Base-by-base conservation (phyloP, 92 coral and sea anemone species). In the Heliopora coerulea region DNA sequence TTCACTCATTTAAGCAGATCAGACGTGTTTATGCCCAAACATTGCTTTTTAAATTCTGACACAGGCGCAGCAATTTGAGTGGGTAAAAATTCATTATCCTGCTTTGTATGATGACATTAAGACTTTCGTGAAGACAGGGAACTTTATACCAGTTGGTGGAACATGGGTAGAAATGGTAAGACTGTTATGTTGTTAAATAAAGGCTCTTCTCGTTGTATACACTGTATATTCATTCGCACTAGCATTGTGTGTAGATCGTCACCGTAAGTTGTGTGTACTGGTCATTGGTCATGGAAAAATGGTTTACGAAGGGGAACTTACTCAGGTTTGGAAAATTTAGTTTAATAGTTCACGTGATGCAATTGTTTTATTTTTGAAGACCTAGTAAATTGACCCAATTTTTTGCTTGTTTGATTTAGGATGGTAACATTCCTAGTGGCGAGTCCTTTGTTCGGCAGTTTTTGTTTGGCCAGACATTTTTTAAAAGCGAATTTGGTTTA, bases 111-210 rank as follows among this genome's bases (percentile, higher is more conserved):
- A 82, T 29, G 98, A 93, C 49, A 85, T 93, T 49, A 88, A 83
- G 67, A 72, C 62, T 40, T 91, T 82, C 46, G 91, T 68, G n/a
- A 81, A 79, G 19, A 87, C 82, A 49, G 96, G 96, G 46, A 96
- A 90, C 63, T 93, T 93, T 62, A 80, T 93, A 41, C 93, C 91
- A 30, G 98, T 93, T 29, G 98, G 98, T 17, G 98, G 96, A 57
- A 89, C 95, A 14, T 93, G 98, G 98, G 83, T 90, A 4, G 98
- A 93, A 84, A 90, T 93, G 98, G 98, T 93, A 54, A 69, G 85
- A n/a, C 52, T n/a, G n/a, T 46, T 46, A 15, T 6, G 52, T 8
- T n/a, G n/a, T n/a, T n/a, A n/a, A n/a, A n/a, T n/a, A n/a, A n/a
- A n/a, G n/a, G n/a, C n/a, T n/a, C n/a, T n/a, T n/a, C n/a, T n/a